These are phyloP conservation scores for Drepana falcataria DNA, from an alignment of 2,888 invertebrate species.

Conservation along the genomic window DNA sequence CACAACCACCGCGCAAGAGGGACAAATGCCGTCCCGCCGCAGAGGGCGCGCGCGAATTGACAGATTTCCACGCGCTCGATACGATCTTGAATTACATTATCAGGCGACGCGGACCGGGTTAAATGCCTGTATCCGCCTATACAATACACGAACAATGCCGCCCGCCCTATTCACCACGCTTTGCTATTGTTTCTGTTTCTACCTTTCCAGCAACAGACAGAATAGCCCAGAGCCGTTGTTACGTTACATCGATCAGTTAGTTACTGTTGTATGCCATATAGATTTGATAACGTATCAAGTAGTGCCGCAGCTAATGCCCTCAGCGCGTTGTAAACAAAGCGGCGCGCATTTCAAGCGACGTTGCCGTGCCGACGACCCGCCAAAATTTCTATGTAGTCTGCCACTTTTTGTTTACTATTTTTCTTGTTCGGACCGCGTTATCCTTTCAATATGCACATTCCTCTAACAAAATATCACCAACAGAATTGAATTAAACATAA, in stretches of 20 bases:
- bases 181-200: conserved; percentile 19
- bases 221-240: conserved; percentile 2
- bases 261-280: conserved; percentile 9
- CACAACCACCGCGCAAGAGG: conserved; percentile 29
- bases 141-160: conserved; percentile 13
- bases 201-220: neutral
- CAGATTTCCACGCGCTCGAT: conserved; percentile 69
- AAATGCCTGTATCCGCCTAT: conserved; percentile 39
- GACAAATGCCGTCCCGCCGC: conserved; percentile 31
- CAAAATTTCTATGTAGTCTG: conserved; percentile 27
- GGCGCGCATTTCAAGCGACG: conserved; percentile 44
- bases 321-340: conserved; percentile 63
- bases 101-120: conserved; percentile 38
- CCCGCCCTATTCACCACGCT: conserved; percentile 16
- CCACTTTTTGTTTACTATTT: conserved; percentile 40
- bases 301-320: conserved; percentile 43
- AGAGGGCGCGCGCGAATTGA: conserved; percentile 64
- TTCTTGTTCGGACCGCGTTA: conserved; percentile 7
- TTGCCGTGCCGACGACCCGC: conserved; percentile 46
- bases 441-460: neutral
- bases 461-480: too few relatives aligned
- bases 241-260: too few relatives aligned
- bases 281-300: conserved; percentile 25
- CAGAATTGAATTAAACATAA: too few relatives aligned
- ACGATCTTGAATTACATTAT: conserved; percentile 68